phyloP scores from a whole-genome alignment of 1,140 invertebrate genomes.

The Drosophila ohnishii region DNA sequence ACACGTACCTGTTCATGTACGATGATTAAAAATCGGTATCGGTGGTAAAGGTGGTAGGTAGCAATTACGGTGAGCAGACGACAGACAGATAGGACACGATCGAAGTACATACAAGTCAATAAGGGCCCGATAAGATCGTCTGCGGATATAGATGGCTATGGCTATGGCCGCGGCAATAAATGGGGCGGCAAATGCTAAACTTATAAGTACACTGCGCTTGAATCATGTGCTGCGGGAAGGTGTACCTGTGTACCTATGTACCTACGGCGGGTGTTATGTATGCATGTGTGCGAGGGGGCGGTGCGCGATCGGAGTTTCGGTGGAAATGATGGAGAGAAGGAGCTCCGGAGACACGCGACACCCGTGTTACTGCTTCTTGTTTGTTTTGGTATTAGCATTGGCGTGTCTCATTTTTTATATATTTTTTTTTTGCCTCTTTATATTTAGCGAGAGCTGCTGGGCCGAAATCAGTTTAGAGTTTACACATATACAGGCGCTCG shows the following conservation, averaged over 20 bases:
- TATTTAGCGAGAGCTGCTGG: conserved; percentile 31
- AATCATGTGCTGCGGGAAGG: conserved; percentile 43
- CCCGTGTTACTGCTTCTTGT: conserved; percentile 11
- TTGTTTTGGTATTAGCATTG: conserved; percentile 46
- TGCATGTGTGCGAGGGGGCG: conserved; percentile 4
- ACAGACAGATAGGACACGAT: conserved; percentile 11
- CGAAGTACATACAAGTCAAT: conserved; percentile 5
- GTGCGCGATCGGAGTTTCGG: conserved; percentile 11
- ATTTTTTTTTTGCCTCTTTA: conserved; percentile 10
- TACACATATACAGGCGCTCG: conserved; percentile 11
- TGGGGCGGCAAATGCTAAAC: conserved; percentile 26
- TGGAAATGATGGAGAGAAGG: conserved; percentile 9
- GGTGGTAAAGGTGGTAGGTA: neutral
- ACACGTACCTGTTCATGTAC: neutral
- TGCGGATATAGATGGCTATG: conserved; percentile 8
- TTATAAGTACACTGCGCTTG: conserved; percentile 1
- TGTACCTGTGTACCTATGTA: conserved; percentile 13
- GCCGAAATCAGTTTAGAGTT: conserved; percentile 37
- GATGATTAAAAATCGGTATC: conserved; percentile 3
- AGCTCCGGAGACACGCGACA: conserved; percentile 25
- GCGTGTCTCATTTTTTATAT: conserved; percentile 7
- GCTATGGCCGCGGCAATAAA: conserved; percentile 1
- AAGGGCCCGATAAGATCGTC: conserved; percentile 10
- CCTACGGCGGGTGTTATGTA: neutral
- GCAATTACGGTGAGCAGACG: conserved; percentile 2